These are phyloP conservation scores for Spea multiplicata DNA, from an alignment of 2,113 vertebrate species.

Conservation along the genomic window DNA sequence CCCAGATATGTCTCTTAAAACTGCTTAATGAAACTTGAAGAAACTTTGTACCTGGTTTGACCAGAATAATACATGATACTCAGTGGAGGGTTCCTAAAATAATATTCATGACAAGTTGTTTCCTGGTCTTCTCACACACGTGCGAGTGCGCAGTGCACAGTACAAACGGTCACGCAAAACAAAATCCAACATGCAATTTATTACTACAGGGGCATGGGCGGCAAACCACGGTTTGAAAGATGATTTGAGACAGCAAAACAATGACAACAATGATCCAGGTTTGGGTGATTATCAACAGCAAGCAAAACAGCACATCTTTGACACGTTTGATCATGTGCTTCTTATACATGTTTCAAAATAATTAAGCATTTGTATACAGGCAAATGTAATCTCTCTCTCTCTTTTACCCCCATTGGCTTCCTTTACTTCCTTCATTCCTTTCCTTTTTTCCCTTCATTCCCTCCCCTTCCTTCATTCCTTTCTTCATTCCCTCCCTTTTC, in stretches of 20 bases:
- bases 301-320: too few relatives aligned
- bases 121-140: neutral
- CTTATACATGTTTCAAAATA: too few relatives aligned
- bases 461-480: neutral
- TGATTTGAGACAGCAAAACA: neutral
- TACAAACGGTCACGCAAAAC: slow-evolving; percentile 7
- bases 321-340: too few relatives aligned
- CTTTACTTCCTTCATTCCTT: neutral
- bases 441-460: neutral
- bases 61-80: neutral
- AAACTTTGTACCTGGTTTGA: neutral
- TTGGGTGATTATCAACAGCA: too few relatives aligned
- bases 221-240: neutral
- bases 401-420: neutral
- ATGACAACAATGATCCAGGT: neutral
- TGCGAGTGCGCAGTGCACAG: neutral
- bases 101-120: slow-evolving; percentile 32
- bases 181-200: slow-evolving; percentile 47
- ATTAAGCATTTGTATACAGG: too few relatives aligned
- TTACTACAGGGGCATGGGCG: slow-evolving; percentile 17
- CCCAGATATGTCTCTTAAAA: slow-evolving; percentile 30
- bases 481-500: neutral
- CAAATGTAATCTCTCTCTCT: too few relatives aligned
- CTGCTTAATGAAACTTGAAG: neutral
- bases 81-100: neutral